Evolutionary conservation across 1,140 invertebrate genomes (phyloP).

Genomic region (Penaeus chinensis): DNA sequence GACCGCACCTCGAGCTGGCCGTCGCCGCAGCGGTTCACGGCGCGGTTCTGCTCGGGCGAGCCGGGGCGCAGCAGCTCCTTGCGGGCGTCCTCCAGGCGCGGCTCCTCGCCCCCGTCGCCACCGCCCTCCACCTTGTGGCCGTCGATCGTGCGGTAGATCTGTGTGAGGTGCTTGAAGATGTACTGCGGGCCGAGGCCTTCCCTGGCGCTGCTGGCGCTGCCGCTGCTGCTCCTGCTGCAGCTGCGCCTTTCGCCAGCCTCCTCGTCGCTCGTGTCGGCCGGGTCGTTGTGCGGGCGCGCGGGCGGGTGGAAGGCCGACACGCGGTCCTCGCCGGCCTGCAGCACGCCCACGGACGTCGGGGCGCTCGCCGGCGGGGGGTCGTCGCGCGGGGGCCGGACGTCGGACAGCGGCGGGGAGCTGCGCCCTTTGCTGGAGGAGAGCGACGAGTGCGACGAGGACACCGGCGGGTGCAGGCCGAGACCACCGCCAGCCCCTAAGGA

Average conservation of each 20-base stretch:
- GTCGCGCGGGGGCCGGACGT: slow-evolving; percentile 48
- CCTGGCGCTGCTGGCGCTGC: slow-evolving; percentile 58
- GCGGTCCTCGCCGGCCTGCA: slow-evolving; percentile 56
- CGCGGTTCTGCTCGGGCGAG: slow-evolving; percentile 33
- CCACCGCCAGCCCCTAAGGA: slow-evolving; percentile 36
- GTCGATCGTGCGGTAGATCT: slow-evolving; percentile 63
- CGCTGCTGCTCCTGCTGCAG: slow-evolving; percentile 59
- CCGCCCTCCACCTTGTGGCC: slow-evolving; percentile 55
- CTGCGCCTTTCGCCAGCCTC: slow-evolving; percentile 55
- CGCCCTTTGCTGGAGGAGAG: slow-evolving; percentile 38
- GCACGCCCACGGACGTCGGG: slow-evolving; percentile 38
- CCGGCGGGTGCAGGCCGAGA: slow-evolving; percentile 33
- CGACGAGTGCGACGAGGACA: slow-evolving; percentile 47
- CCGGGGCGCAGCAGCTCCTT: slow-evolving; percentile 34
- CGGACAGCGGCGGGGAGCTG: slow-evolving; percentile 45
- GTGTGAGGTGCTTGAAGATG: slow-evolving; percentile 62
- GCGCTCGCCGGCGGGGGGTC: slow-evolving; percentile 47
- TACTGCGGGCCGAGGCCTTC: slow-evolving; percentile 63
- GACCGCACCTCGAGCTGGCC: slow-evolving; percentile 37
- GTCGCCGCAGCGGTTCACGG: slow-evolving; percentile 7
- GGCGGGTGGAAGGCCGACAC: slow-evolving; percentile 63
- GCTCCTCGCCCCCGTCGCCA: slow-evolving; percentile 11
- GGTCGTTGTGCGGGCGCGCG: slow-evolving; percentile 45
- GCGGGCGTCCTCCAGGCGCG: slow-evolving; percentile 23
- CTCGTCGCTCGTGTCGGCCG: slow-evolving; percentile 62